Evolutionary conservation across 2,888 invertebrate genomes (phyloP).

Genomic region (Prionchulus punctatus): DNA sequence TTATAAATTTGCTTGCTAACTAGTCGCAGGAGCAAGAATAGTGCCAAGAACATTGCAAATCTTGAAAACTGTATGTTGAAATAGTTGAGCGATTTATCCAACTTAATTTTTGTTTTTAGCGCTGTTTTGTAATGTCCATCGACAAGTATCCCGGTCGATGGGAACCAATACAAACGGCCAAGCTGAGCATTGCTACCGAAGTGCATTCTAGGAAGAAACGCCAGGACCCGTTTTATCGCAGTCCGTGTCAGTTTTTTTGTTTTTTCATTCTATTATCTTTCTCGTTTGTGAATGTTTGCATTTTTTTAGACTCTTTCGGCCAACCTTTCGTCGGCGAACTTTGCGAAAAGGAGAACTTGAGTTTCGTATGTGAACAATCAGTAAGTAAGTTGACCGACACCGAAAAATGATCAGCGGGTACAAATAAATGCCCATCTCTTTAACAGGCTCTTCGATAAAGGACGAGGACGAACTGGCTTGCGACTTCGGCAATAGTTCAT

Average conservation of each 20-base stretch:
- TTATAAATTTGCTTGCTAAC: too few species aligned
- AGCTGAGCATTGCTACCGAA: too few species aligned
- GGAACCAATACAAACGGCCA: slow-evolving; percentile 2
- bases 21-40: too few species aligned
- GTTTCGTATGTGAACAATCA: slow-evolving; percentile 1
- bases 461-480: not conserved
- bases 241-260: too few species aligned
- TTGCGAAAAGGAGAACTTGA: not conserved
- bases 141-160: not conserved
- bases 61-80: too few species aligned
- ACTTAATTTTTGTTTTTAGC: not conserved
- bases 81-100: not conserved
- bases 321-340: not conserved
- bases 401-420: not conserved
- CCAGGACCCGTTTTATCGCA: too few species aligned
- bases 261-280: too few species aligned
- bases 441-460: not conserved
- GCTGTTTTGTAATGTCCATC: not conserved
- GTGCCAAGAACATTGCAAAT: too few species aligned
- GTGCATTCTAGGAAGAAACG: too few species aligned
- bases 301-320: too few species aligned
- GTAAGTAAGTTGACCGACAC: not conserved
- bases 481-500: too few species aligned
- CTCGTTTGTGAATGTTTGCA: too few species aligned
- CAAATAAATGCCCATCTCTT: not conserved